These are phyloP conservation scores for Melanerpes aurifrons DNA, from an alignment of 2,113 vertebrate species.

Conservation along the genomic window DNA sequence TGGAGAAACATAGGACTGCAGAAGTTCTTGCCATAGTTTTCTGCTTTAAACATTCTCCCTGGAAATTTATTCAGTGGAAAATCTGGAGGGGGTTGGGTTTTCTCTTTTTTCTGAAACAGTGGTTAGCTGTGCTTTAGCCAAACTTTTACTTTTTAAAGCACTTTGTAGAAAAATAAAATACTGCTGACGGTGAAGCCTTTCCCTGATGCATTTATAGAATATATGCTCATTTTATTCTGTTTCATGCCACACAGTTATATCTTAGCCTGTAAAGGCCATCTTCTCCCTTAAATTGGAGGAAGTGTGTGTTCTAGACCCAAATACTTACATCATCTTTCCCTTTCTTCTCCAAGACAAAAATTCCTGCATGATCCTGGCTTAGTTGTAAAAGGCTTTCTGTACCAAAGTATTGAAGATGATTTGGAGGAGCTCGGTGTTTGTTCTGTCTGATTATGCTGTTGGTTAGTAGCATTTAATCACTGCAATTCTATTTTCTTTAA, in stretches of 20 bases:
- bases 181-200: neutral
- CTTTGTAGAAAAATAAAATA: conserved; percentile 50
- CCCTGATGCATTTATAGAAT: conserved; percentile 40
- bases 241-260: conserved; percentile 19
- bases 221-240: conserved; percentile 36
- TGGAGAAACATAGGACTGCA: neutral
- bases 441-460: conserved; percentile 11
- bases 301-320: conserved; percentile 19
- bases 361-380: neutral
- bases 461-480: neutral
- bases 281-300: neutral
- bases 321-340: neutral
- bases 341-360: neutral
- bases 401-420: neutral
- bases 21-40: conserved; percentile 6
- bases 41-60: conserved; percentile 2
- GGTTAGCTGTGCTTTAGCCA: neutral
- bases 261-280: neutral
- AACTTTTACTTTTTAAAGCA: conserved; percentile 21
- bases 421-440: neutral
- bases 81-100: neutral
- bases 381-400: neutral
- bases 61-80: conserved; percentile 50
- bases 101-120: neutral
- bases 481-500: neutral